phyloP scores from a whole-genome alignment of 1,140 invertebrate genomes.

The Luehdorfia chinensis region DNA sequence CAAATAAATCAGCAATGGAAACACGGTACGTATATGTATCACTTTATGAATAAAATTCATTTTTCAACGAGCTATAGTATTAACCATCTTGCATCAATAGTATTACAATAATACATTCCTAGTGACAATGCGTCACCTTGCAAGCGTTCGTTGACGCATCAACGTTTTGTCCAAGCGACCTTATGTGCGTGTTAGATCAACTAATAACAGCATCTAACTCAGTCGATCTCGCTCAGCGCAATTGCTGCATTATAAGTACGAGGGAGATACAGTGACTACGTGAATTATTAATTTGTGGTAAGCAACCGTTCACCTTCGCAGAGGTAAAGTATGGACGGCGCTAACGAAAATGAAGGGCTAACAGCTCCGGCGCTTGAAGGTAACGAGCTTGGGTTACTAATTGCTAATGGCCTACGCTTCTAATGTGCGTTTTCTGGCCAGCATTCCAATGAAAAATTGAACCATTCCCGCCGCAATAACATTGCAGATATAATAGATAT shows the following conservation, averaged over 20 bases:
- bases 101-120: slow-evolving; percentile 70
- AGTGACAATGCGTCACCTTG: slow-evolving; percentile 72
- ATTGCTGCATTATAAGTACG: slow-evolving; percentile 26
- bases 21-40: slow-evolving; percentile 49
- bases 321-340: slow-evolving; percentile 65
- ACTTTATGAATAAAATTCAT: slow-evolving; percentile 51
- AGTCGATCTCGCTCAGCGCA: slow-evolving; percentile 49
- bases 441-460: slow-evolving; percentile 2
- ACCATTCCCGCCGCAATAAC: background rate
- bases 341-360: slow-evolving; percentile 75
- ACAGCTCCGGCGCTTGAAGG: slow-evolving; percentile 60
- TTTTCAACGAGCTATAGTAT: slow-evolving; percentile 47
- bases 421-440: slow-evolving; percentile 14
- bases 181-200: slow-evolving; percentile 63
- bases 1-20: slow-evolving; percentile 30
- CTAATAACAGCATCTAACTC: slow-evolving; percentile 59
- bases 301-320: slow-evolving; percentile 62
- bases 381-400: slow-evolving; percentile 59
- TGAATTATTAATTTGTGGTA: slow-evolving; percentile 51
- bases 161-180: slow-evolving; percentile 72
- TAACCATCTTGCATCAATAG: slow-evolving; percentile 42
- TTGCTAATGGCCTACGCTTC: slow-evolving; percentile 45
- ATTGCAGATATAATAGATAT: no score
- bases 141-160: slow-evolving; percentile 72
- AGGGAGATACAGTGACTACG: slow-evolving; percentile 43